Evolutionary conservation across 2,797 vertebrate species (phyloP), one percentile per base, ranked within the genome.

Genomic region (Tarsius wallacei): DNA sequence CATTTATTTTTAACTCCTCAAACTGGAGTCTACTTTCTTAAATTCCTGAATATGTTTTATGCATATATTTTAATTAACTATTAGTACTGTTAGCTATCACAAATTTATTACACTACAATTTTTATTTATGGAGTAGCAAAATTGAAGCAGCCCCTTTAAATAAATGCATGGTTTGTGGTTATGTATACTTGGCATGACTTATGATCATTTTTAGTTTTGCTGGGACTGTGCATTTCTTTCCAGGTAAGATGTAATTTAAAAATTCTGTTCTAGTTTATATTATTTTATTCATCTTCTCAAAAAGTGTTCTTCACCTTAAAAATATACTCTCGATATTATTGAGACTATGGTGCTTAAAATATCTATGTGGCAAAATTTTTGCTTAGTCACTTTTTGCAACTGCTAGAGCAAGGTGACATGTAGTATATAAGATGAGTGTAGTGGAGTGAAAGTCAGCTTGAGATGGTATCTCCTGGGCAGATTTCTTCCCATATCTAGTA

Each of bases 1-100:
- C 42, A 63, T 87, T 88, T 81, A 80, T 68, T 96, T 95, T 88
- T 96, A 95, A 78, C 51, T 94, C 84, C 0, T 83, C 64, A 87
- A 93, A 81, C 0, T 33, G 6, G 51, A 90, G 7, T 95, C 13
- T 88, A 47, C 33, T 77, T 96, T 93, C 70, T 84, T 95, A 28
- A 97, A 95, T 66, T 94, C 28, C 31, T 93, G 71, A 17, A 42
- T 21, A 36, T 95, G 90, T 74, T 78, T 49, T 26, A 19, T 92
- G 57, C 28, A 36, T 15, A 42, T 78, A 80, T 80, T 80, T 33
- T 55, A 80, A 80, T 90, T 81, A 36, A 93, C 88, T 16, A 89
- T 24, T 88, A 76, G 16, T 71, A n/a, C 64, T 21, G 80, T 33
- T 53, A 80, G 28, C 49, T 80, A 47, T 84, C 51, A 53, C 8